Evolutionary conservation across 2,113 vertebrate species (phyloP), one percentile per base, ranked within the genome.

Genomic region (Fulica atra): DNA sequence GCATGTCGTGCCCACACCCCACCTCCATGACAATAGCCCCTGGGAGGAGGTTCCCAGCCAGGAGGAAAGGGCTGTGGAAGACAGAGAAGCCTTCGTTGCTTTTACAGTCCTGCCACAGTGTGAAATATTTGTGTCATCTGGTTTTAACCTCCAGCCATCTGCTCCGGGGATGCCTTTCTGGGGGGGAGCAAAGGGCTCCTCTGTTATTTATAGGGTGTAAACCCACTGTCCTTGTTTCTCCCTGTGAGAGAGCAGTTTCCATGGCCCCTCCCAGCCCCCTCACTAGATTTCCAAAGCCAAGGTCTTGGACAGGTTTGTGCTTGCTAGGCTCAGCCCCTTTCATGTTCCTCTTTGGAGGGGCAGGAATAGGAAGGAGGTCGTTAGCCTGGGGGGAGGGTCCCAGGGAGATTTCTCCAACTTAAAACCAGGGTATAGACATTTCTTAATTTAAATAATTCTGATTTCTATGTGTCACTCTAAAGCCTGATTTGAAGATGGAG

Each of bases 41-140:
- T 0, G 2, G 44, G 57, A 74, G 56, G 50, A 65, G 26, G n/a
- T 3, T 9, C 25, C 40, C 40, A 69, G 36, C 44, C 64, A 17
- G 48, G 18, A 57, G n/a, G 18, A 48, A 81, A 54, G 51, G 19
- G 53, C 17, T 77, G 44, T 33, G 44, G 63, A 48, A 57, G 77
- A 38, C 36, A 13, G 28, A 0, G 0, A 84, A 81, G n/a, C 51
- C 65, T 25, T 40, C 1, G 0, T 31, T 6, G 18, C 35, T 36
- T n/a, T 86, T 2, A 0, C 66, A 65, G 6, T 28, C 51, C 36
- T 42, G 24, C 20, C 1, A 6, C 4, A 3, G 25, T 5, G 57
- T 21, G 77, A 84, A 89, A 84, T 66, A 89, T 36, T 71, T 65
- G 60, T 1, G 1, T 5, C 31, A 46, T 59, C 68, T 95, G 68